Evolutionary conservation across 2,113 vertebrate genomes (phyloP).

Genomic region (Tilapia sparmanii): DNA sequence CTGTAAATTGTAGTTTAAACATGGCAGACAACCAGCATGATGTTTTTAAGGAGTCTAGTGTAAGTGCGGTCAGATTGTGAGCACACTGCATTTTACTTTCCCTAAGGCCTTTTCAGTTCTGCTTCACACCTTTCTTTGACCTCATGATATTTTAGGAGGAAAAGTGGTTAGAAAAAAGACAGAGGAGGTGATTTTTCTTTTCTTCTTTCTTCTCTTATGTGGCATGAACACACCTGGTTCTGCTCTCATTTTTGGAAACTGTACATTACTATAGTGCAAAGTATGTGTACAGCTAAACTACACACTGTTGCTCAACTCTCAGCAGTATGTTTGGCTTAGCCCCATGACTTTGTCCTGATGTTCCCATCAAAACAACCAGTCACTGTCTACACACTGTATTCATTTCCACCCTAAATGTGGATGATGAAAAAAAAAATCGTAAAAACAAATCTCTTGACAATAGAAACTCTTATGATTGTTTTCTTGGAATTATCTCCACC

Average conservation of each 20-base stretch:
- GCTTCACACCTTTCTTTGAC: not conserved
- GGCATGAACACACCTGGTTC: not conserved
- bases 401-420: not conserved
- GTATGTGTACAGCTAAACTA: not conserved
- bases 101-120: not conserved
- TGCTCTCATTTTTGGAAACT: not conserved
- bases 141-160: not conserved
- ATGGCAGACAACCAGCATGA: not conserved
- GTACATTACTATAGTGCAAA: not conserved
- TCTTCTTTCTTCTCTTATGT: not conserved
- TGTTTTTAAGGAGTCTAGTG: not conserved
- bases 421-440: not conserved
- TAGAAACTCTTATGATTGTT: not conserved
- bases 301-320: not conserved
- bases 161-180: not conserved
- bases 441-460: not conserved
- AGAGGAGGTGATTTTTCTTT: not conserved
- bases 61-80: not conserved
- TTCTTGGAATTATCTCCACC: not conserved
- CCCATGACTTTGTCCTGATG: not conserved
- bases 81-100: not conserved
- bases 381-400: not conserved
- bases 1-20: not conserved
- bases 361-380: not conserved
- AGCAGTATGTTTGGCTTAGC: not conserved